phyloP scores from a whole-genome alignment of 2,888 invertebrate genomes.

The Athetis lepigone region DNA sequence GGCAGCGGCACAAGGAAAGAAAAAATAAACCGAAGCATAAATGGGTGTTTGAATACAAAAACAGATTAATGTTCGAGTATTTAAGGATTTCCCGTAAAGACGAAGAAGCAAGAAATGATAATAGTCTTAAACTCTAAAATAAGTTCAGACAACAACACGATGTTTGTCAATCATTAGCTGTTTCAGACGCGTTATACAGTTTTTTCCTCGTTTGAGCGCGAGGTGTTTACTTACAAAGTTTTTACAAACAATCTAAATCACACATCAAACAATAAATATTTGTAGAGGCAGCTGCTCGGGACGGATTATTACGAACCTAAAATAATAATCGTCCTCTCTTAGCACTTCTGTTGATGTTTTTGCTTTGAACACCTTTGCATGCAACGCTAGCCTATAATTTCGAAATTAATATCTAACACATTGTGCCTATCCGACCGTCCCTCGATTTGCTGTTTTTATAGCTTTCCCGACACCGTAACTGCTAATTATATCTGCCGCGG shows the following conservation, averaged over 20 bases:
- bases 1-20: too few species aligned
- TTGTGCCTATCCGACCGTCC: constrained; percentile 86
- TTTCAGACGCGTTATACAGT: background rate
- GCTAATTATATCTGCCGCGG: constrained; percentile 82
- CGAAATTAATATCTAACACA: constrained; percentile 90
- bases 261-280: constrained; percentile 86
- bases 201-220: constrained; percentile 29
- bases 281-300: constrained; percentile 88
- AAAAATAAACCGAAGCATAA: too few species aligned
- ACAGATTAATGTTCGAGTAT: too few species aligned
- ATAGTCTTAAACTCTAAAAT: background rate
- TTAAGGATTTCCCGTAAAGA: background rate
- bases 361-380: constrained; percentile 84
- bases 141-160: background rate
- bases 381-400: constrained; percentile 85
- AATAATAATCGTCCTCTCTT: constrained; percentile 87
- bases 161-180: background rate
- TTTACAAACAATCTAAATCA: constrained; percentile 67
- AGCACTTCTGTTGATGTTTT: constrained; percentile 89
- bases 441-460: constrained; percentile 86
- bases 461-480: constrained; percentile 84
- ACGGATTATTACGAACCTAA: constrained; percentile 83
- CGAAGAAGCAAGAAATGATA: background rate
- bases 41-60: too few species aligned
- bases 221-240: constrained; percentile 52